These are phyloP conservation scores for Tillus elongatus DNA, from an alignment of 2,888 invertebrate species.

Conservation along the genomic window DNA sequence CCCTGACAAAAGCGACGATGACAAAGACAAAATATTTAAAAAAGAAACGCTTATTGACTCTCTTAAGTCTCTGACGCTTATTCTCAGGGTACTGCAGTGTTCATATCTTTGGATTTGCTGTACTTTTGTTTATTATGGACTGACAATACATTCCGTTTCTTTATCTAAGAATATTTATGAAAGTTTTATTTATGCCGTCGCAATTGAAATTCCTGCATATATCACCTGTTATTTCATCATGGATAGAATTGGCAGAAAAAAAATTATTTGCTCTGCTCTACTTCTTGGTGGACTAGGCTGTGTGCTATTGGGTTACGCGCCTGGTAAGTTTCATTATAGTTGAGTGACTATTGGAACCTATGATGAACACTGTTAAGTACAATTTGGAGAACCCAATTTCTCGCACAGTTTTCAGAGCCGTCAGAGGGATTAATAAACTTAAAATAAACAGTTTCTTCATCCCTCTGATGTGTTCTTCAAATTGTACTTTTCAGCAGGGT, in stretches of 20 bases:
- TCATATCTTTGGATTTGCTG: slow-evolving; percentile 68
- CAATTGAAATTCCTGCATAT: slow-evolving; percentile 64
- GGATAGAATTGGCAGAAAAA: slow-evolving; percentile 54
- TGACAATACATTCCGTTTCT: slow-evolving; percentile 65
- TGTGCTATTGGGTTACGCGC: slow-evolving; percentile 30
- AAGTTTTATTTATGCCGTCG: slow-evolving; percentile 58
- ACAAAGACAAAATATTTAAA: slow-evolving; percentile 15
- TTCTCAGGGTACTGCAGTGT: slow-evolving; percentile 51
- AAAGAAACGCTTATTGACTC: slow-evolving; percentile 37
- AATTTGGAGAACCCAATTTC: too few relatives aligned
- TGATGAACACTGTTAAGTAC: too few relatives aligned
- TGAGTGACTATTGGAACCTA: too few relatives aligned
- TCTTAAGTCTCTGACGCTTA: slow-evolving; percentile 45
- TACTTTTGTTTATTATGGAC: slow-evolving; percentile 68
- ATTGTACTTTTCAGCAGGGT: too few relatives aligned
- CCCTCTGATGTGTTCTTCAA: too few relatives aligned
- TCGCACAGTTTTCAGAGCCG: too few relatives aligned
- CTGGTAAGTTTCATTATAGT: neutral
- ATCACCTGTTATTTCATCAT: slow-evolving; percentile 53
- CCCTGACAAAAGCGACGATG: slow-evolving; percentile 9
- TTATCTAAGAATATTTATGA: slow-evolving; percentile 64
- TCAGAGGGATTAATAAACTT: too few relatives aligned
- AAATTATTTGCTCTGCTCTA: slow-evolving; percentile 53
- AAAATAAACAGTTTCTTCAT: too few relatives aligned
- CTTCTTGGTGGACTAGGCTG: slow-evolving; percentile 52